Percentiles rank a stretch among this genome's conserved stretches.
These are phyloP conservation scores for Cercocebus atys DNA, from an alignment of 2,113 vertebrate species.

Conservation along the genomic window DNA sequence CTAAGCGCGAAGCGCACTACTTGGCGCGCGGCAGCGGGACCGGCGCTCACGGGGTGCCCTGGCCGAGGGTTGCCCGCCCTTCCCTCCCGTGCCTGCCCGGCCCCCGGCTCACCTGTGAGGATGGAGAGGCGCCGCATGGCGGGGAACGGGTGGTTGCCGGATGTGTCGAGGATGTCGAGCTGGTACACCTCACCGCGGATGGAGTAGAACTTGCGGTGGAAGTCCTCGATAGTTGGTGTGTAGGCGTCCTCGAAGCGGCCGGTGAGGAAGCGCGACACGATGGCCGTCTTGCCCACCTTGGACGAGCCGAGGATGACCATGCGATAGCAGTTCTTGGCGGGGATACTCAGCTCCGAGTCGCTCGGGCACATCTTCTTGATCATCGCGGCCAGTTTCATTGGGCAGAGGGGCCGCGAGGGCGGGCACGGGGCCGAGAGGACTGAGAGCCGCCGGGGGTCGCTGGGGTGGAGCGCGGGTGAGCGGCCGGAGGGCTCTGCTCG, in stretches of 20 bases:
- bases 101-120: constrained; percentile 90
- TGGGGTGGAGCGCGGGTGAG: not conserved
- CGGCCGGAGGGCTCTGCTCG: not conserved
- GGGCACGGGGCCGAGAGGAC: constrained; percentile 62
- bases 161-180: constrained; percentile 97
- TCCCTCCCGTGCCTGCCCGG: not conserved
- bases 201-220: constrained; percentile 99
- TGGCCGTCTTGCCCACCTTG: constrained; percentile 98
- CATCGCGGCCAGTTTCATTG: constrained; percentile 89
- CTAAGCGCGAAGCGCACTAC: not conserved
- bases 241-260: constrained; percentile 97
- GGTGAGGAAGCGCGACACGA: constrained; percentile 96
- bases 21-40: not conserved
- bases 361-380: constrained; percentile 97
- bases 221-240: constrained; percentile 98
- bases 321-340: constrained; percentile 96
- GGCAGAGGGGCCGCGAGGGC: not conserved
- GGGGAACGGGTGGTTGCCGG: constrained; percentile 97
- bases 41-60: rapidly evolving
- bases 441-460: not conserved
- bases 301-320: constrained; percentile 99
- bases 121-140: constrained; percentile 98
- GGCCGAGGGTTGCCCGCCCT: not conserved
- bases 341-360: constrained; percentile 93
- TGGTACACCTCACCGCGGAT: constrained; percentile 97